Percentiles rank a stretch among this genome's conserved stretches.
Evolutionary conservation across 2,797 vertebrate genomes (phyloP).

Genomic region (Novumbra hubbsi): DNA sequence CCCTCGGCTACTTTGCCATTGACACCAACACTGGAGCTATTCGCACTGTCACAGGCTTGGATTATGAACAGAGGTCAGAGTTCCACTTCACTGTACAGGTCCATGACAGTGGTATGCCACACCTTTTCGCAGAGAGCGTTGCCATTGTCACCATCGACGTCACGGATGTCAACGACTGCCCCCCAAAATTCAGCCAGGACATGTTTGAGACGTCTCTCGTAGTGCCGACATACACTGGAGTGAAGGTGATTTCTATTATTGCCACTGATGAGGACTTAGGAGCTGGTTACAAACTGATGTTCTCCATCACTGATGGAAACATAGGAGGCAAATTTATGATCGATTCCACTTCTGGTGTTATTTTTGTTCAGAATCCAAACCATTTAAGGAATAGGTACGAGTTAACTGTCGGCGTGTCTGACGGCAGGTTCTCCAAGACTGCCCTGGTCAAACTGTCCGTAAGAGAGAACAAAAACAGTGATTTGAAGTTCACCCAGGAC

Average conservation of each 20-base stretch:
- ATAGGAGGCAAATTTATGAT: conserved; percentile 81
- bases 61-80: conserved; percentile 76
- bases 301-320: conserved; percentile 82
- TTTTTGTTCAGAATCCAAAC: conserved; percentile 79
- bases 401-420: conserved; percentile 77
- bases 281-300: conserved; percentile 74
- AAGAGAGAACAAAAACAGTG: conserved; percentile 77
- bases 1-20: conserved; percentile 80
- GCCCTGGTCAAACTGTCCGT: conserved; percentile 78
- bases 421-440: conserved; percentile 75
- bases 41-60: conserved; percentile 73
- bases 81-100: conserved; percentile 84
- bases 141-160: conserved; percentile 82
- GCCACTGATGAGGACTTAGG: conserved; percentile 80
- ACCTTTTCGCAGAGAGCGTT: conserved; percentile 71
- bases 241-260: conserved; percentile 74
- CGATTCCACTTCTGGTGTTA: conserved; percentile 67
- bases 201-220: conserved; percentile 75
- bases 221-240: conserved; percentile 79
- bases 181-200: conserved; percentile 76
- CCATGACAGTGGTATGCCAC: conserved; percentile 76
- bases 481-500: conserved; percentile 76
- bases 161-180: conserved; percentile 82
- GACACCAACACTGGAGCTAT: conserved; percentile 83
- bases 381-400: conserved; percentile 81